Evolutionary conservation across 2,797 vertebrate species (phyloP), one percentile per base, ranked within the genome.

Genomic region (Chaenodraco wilsoni): DNA sequence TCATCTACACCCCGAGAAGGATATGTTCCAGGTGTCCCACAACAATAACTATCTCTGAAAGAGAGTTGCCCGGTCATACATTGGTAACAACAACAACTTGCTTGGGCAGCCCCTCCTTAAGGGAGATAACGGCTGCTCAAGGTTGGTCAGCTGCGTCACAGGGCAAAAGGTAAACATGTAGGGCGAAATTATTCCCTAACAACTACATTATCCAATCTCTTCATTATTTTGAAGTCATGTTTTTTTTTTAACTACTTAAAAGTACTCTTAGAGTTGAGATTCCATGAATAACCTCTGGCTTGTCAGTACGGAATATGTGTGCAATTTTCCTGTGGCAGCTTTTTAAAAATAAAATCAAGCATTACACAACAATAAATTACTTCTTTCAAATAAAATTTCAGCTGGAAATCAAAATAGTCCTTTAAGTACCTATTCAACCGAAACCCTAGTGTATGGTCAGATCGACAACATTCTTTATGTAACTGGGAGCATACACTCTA

Each of bases 371-470:
- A 16, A 56, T 76, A 50, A 51, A 60, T 60, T 27, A 46, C 19
- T 15, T 69, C 45, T 64, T 71, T 60, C 17, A 75, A 65, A 72
- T 74, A 57, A 56, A 19, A 59, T 55, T 67, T 14, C 55, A 51
- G 48, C 5, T 23, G 58, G 44, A 21, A 48, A 33, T 60, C 7
- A 65, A 62, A 58, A 57, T 43, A 69, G 19, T 5, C 5, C 37
- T 8, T 43, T 72, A 19, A 46, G 19, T 21, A 15, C 45, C n/a
- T 19, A 15, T 31, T 57, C 21, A 60, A 46, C 14, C 27, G 40
- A 64, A 48, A 52, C 4, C 27, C 15, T 51, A 40, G 4, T 40
- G 8, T 55, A 33, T 55, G 4, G 31, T 4, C 65, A 6, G n/a
- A 17, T 17, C n/a, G 33, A 10, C 62, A 58, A 23, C 46, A 48